A percentile compares a stretch with the other conserved stretches of the same genome.
These are phyloP conservation scores for Aphelenchoides fujianensis DNA, from an alignment of 1,140 invertebrate genomes.

Conservation along the genomic window DNA sequence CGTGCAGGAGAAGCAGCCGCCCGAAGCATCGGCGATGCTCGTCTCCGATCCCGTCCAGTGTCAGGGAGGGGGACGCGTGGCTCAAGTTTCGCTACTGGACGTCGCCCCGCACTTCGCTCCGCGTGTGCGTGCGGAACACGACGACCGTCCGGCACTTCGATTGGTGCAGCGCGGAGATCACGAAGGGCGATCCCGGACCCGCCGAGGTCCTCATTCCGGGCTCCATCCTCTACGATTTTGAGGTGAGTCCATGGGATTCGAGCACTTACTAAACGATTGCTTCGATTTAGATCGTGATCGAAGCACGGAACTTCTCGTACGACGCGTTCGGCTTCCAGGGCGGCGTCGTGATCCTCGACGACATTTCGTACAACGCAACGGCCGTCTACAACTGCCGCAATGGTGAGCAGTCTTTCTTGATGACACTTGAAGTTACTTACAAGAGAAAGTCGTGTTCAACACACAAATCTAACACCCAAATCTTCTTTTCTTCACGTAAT, in stretches of 20 bases:
- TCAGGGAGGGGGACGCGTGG: slow-evolving; percentile 51
- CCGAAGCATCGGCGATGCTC: slow-evolving; percentile 35
- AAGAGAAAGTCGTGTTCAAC: no score
- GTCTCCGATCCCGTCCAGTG: slow-evolving; percentile 54
- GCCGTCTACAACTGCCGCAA: slow-evolving; percentile 51
- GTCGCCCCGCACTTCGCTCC: slow-evolving; percentile 35
- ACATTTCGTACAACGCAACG: slow-evolving; percentile 46
- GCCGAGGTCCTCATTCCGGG: slow-evolving; percentile 47
- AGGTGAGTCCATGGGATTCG: slow-evolving; percentile 41
- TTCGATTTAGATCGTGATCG: slow-evolving; percentile 51
- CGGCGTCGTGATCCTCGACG: slow-evolving; percentile 48
- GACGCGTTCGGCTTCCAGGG: slow-evolving; percentile 52
- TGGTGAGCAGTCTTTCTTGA: no score
- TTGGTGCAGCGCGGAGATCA: slow-evolving; percentile 46
- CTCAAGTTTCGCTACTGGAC: slow-evolving; percentile 51
- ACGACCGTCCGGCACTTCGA: slow-evolving; percentile 36
- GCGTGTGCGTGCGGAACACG: slow-evolving; percentile 46
- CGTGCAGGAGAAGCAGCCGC: slow-evolving; percentile 33
- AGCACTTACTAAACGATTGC: not conserved
- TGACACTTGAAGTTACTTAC: no score
- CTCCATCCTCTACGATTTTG: slow-evolving; percentile 41
- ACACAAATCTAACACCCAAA: no score
- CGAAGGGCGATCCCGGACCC: slow-evolving; percentile 49
- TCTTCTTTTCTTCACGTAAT: no score
- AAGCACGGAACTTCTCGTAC: slow-evolving; percentile 46